These are phyloP conservation scores for Malurus leucopterus DNA, from an alignment of 2,797 vertebrate genomes.

Conservation along the genomic window DNA sequence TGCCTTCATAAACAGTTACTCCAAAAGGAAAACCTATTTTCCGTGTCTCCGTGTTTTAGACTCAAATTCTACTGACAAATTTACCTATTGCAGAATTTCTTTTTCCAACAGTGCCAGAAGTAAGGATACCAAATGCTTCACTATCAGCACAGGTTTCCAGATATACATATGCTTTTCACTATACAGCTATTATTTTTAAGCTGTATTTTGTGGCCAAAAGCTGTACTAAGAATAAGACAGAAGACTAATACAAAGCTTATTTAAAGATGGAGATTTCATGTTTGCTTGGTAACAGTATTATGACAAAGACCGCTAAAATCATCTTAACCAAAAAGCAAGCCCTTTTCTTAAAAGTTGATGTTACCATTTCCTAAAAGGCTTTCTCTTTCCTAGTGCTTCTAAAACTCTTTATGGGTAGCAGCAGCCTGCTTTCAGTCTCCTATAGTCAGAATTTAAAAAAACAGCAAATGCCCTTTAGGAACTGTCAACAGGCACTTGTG, in stretches of 20 bases:
- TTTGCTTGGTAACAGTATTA: background rate
- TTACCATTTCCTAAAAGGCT: background rate
- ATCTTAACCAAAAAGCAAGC: background rate
- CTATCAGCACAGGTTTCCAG: background rate
- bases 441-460: background rate
- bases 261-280: background rate
- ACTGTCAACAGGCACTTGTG: rapidly evolving
- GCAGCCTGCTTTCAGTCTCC: background rate
- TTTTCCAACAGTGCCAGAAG: background rate
- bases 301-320: background rate
- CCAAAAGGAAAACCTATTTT: background rate
- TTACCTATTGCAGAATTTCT: background rate
- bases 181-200: background rate
- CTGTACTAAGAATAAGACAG: background rate
- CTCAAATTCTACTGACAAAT: background rate
- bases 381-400: background rate
- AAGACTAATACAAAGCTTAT: background rate
- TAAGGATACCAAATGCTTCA: background rate
- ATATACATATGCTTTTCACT: background rate
- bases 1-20: background rate
- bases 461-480: background rate
- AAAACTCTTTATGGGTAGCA: background rate
- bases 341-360: background rate
- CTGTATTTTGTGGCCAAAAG: background rate
- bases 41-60: background rate